phyloP scores from a whole-genome alignment of 2,797 vertebrate genomes.

The Podarcis lilfordi region DNA sequence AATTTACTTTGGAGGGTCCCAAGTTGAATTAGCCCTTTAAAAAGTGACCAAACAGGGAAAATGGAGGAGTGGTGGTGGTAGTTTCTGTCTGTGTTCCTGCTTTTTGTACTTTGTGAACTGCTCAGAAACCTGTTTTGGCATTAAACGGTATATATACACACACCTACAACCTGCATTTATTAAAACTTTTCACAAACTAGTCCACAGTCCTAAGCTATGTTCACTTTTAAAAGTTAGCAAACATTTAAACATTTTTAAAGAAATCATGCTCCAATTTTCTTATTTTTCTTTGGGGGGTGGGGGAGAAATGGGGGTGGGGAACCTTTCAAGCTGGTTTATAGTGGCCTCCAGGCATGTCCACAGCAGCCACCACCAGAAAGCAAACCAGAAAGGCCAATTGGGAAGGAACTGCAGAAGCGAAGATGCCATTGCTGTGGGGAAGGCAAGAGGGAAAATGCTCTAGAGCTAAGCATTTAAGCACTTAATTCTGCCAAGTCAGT shows the following conservation, averaged over 20 bases:
- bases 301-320: too few relatives aligned
- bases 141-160: too few relatives aligned
- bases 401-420: conserved; percentile 67
- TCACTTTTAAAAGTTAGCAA: not conserved
- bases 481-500: conserved; percentile 75
- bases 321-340: not conserved
- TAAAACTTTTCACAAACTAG: not conserved
- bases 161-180: too few relatives aligned
- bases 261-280: not conserved
- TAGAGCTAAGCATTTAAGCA: conserved; percentile 60
- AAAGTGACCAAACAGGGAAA: not conserved
- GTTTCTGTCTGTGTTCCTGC: too few relatives aligned
- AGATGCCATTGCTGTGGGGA: conserved; percentile 66
- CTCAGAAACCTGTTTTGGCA: too few relatives aligned
- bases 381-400: conserved; percentile 69
- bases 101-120: too few relatives aligned
- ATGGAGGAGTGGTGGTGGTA: fast-evolving
- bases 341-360: conserved; percentile 56
- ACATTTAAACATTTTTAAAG: not conserved
- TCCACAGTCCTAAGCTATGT: not conserved
- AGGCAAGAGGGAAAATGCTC: conserved; percentile 22
- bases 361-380: conserved; percentile 65
- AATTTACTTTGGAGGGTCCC: not conserved
- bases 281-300: not conserved
- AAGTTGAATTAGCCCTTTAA: not conserved